Conservation (phyloP, 2,888 invertebrate genomes). For the Platycnemis pennipes region DNA sequence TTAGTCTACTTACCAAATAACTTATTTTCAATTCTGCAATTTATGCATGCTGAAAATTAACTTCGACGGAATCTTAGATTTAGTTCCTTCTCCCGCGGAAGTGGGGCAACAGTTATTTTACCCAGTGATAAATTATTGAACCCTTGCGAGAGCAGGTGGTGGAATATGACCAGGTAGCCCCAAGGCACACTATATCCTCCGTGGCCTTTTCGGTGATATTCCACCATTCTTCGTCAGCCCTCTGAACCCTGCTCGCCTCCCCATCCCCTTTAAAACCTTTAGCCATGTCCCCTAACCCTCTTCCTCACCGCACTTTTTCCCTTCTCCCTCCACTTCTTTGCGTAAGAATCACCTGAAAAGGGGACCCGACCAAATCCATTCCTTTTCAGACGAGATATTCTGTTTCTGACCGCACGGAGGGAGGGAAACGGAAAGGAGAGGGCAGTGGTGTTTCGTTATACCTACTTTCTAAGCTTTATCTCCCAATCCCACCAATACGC, state of each 20-base stretch:
- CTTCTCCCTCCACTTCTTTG: not conserved
- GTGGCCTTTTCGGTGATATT: not conserved
- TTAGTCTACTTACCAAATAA: too few relatives aligned
- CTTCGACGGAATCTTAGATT: not conserved
- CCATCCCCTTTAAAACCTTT: not conserved
- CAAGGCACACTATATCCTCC: not conserved
- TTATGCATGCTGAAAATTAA: not conserved
- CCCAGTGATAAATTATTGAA: not conserved
- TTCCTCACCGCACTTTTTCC: not conserved
- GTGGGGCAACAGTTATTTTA: not conserved
- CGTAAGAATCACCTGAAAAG: not conserved
- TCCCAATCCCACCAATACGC: too few relatives aligned
- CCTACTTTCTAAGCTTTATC: too few relatives aligned
- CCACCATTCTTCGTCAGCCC: not conserved
- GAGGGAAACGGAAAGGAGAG: too few relatives aligned
- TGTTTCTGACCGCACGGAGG: not conserved
- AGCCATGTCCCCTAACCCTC: not conserved
- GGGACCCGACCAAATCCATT: slow-evolving; percentile 12
- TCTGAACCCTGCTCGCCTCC: not conserved
- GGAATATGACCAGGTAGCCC: not conserved
- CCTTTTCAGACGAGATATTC: slow-evolving; percentile 23
- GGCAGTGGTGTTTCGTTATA: too few relatives aligned
- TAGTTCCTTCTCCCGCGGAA: not conserved
- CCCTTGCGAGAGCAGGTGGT: not conserved
- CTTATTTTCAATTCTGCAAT: not conserved